phyloP scores from a whole-genome alignment of 2,888 invertebrate genomes.

The Leptothorax acervorum region DNA sequence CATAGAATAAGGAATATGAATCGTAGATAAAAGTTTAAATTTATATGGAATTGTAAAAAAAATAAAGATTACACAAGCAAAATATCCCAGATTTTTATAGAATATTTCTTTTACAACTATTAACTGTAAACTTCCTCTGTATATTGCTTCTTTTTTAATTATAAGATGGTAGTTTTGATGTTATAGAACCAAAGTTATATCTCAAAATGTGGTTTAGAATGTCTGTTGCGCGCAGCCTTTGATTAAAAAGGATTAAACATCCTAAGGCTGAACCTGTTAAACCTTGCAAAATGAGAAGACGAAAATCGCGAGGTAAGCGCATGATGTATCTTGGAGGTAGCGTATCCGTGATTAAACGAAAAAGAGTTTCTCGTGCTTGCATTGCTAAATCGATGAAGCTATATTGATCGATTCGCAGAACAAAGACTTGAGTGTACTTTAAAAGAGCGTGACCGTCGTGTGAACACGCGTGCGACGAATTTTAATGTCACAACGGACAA shows the following conservation, averaged over 20 bases:
- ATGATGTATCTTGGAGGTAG: background rate
- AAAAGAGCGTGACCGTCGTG: slow-evolving; percentile 22
- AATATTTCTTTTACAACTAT: background rate
- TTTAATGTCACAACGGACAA: background rate
- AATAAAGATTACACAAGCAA: background rate
- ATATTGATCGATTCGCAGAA: slow-evolving; percentile 12
- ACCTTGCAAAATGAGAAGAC: background rate
- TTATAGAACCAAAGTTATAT: background rate
- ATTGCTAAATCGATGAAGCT: background rate
- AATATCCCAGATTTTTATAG: background rate
- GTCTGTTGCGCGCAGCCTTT: background rate
- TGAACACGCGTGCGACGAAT: slow-evolving; percentile 22
- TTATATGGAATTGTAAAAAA: background rate
- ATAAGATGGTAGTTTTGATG: background rate
- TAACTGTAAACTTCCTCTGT: background rate
- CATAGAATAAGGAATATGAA: background rate
- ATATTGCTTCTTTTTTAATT: background rate
- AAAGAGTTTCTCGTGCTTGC: background rate
- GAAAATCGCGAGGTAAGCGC: background rate
- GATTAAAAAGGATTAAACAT: slow-evolving; percentile 7
- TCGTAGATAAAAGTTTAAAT: background rate
- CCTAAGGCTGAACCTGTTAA: background rate
- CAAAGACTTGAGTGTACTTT: background rate
- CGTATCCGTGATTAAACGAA: slow-evolving; percentile 5
- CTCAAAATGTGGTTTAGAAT: background rate